Evolutionary conservation across 2,113 vertebrate genomes (phyloP).

Genomic region (Atractosteus spatula): DNA sequence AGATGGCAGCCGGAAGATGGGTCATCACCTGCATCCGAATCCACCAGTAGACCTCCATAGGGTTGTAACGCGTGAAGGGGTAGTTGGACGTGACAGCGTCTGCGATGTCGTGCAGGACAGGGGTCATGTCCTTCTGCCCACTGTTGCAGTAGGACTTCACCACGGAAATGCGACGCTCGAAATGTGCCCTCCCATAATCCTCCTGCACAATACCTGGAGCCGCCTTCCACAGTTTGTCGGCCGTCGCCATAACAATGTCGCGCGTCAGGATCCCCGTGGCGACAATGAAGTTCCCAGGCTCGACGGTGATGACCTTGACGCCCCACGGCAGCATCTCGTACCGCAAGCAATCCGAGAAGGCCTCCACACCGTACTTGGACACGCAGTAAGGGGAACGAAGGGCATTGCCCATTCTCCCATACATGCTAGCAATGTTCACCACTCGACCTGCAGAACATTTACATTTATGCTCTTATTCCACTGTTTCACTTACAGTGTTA

Average conservation of each 20-base stretch:
- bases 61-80: conserved; percentile 72
- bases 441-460: conserved; percentile 65
- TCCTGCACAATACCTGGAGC: conserved; percentile 53
- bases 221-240: conserved; percentile 69
- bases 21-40: conserved; percentile 72
- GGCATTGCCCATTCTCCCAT: conserved; percentile 68
- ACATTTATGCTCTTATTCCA: no score
- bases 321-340: conserved; percentile 86
- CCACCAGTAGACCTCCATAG: conserved; percentile 78
- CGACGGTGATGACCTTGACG: conserved; percentile 70
- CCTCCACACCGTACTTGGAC: conserved; percentile 80
- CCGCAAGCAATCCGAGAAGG: conserved; percentile 80
- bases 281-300: conserved; percentile 78
- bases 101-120: conserved; percentile 66
- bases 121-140: conserved; percentile 58
- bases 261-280: conserved; percentile 74
- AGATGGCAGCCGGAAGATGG: conserved; percentile 72
- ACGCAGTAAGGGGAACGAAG: conserved; percentile 77
- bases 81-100: conserved; percentile 65
- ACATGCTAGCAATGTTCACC: conserved; percentile 78
- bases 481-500: no score
- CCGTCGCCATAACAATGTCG: conserved; percentile 50
- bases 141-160: conserved; percentile 71
- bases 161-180: conserved; percentile 56
- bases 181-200: conserved; percentile 73